Conservation (phyloP, 2,113 vertebrate species). For the Coturnix japonica region DNA sequence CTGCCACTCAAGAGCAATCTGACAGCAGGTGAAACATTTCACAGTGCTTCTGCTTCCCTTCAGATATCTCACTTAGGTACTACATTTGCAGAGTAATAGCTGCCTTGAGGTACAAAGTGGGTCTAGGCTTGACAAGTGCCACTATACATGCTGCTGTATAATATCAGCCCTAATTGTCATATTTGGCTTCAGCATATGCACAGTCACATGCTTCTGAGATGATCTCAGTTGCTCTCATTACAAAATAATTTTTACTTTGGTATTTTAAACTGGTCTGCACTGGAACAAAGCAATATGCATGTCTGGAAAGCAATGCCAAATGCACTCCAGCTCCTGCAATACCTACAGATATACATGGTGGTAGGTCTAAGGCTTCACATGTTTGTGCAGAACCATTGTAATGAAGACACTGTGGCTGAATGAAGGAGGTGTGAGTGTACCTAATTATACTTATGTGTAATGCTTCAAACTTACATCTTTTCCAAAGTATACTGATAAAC, state of each 20-base stretch:
- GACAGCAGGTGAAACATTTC: background rate
- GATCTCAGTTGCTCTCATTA: background rate
- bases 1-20: background rate
- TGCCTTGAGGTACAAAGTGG: background rate
- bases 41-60: background rate
- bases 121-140: background rate
- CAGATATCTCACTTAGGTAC: background rate
- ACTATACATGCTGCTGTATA: background rate
- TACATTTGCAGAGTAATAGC: background rate
- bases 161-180: background rate
- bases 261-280: background rate
- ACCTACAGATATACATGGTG: fast-evolving
- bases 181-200: background rate
- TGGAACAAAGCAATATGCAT: fast-evolving
- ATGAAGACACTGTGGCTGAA: background rate
- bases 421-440: background rate
- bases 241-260: fast-evolving
- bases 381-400: background rate
- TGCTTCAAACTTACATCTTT: background rate
- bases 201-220: background rate
- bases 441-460: background rate
- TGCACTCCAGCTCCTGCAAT: background rate
- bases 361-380: background rate
- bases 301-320: background rate
- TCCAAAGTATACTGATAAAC: background rate